Base-by-base conservation (phyloP, 2,113 vertebrate genomes). In the Rhinolophus ferrumequinum region DNA sequence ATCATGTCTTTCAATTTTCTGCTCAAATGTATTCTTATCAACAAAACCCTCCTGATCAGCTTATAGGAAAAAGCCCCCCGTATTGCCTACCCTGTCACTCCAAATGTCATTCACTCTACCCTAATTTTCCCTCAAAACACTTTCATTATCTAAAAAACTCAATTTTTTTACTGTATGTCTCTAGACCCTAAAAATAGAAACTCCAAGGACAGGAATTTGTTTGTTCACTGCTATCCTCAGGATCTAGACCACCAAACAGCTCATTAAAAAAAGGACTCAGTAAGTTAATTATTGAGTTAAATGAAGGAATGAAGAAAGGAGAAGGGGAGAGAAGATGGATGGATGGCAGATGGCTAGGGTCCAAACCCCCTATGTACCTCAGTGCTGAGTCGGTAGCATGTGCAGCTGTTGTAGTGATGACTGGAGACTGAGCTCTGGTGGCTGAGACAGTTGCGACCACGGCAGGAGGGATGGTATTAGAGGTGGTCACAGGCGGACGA, bases 391-490 rank as follows among this genome's bases (percentile, higher is more conserved):
- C 99, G 8, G 99, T 98, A 88, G 99, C 98, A 96, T 99, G 99
- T 28, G 99, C 99, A 75, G 99, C 99, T 50, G 99, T 98, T 0
- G 99, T 99, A 82, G 98, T 99, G 96, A 99, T 99, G 93, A 99
- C 99, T 19, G 99, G 99, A 70, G 99, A 99, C 98, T 99, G 99
- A 67, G 99, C 99, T 97, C 99, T 99, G 0, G 99, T 99, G 91
- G 99, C 99, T 0, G 99, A 99, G 44, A 99, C 99, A 6, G 99
- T 99, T 11, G 99, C 99, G 96, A 99, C 99, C 95, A 99, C 99
- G 26, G 99, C 99, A 69, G 99, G 99, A 95, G 99, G 99, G 96
- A 99, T 99, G 66, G 99, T 98, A 76, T 99, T 99, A 2, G 99
- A 99, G 2, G 99, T 99, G 88, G 99, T 99, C 94, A 99, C 99